phyloP scores from a whole-genome alignment of 2,888 invertebrate genomes.

The Synanthedon myopaeformis region DNA sequence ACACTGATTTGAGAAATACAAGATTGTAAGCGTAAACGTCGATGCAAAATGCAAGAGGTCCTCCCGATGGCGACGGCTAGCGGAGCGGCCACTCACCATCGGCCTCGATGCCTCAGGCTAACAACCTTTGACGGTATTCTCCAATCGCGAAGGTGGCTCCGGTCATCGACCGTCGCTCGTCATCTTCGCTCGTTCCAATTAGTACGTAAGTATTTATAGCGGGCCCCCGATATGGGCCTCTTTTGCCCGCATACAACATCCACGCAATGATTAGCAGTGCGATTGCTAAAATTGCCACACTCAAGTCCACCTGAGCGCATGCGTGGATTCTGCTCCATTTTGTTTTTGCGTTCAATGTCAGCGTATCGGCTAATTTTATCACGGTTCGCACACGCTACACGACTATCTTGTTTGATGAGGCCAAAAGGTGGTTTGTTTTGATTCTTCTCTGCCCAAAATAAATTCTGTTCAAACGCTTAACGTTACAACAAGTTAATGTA shows the following conservation, averaged over 20 bases:
- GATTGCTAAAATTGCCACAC: conserved; percentile 40
- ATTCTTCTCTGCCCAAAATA: conserved; percentile 42
- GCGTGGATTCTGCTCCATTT: conserved; percentile 56
- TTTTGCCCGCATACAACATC: conserved; percentile 17
- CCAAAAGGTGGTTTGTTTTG: conserved; percentile 58
- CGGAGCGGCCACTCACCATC: background rate
- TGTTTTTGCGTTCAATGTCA: conserved; percentile 70
- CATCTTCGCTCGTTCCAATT: conserved; percentile 39
- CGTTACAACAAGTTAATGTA: conserved; percentile 10
- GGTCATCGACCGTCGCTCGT: conserved; percentile 47
- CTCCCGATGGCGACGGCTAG: conserved; percentile 1
- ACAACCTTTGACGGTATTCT: conserved; percentile 33
- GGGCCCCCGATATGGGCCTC: conserved; percentile 36
- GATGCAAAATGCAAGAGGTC: background rate
- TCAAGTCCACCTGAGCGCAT: conserved; percentile 44
- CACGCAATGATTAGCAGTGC: conserved; percentile 29
- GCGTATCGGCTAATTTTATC: conserved; percentile 69
- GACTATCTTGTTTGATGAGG: conserved; percentile 57
- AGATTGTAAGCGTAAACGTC: conserved; percentile 1
- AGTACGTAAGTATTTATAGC: conserved; percentile 22
- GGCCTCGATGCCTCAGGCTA: conserved; percentile 17
- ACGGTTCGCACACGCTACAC: conserved; percentile 51
- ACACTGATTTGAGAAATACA: conserved; percentile 1
- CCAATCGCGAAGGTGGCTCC: conserved; percentile 29
- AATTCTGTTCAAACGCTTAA: conserved; percentile 8